phyloP scores from a whole-genome alignment of 2,113 vertebrate species.

The Brachionichthys hirsutus region DNA sequence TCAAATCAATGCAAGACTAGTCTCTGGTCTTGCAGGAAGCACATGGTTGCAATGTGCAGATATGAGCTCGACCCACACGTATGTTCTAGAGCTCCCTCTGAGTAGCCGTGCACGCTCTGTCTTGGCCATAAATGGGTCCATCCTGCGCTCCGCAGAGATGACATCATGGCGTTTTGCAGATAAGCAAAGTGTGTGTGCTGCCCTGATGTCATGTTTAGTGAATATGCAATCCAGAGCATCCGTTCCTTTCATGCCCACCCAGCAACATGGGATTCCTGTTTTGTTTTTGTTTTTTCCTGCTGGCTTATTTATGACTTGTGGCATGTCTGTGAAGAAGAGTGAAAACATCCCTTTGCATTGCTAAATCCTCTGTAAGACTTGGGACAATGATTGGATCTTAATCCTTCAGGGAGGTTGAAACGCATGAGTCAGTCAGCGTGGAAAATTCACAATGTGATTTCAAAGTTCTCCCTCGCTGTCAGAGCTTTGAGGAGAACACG shows the following conservation, averaged over 20 bases:
- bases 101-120: constrained; percentile 32
- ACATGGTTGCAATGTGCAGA: constrained; percentile 26
- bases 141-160: constrained; percentile 55
- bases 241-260: constrained; percentile 63
- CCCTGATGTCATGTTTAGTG: constrained; percentile 61
- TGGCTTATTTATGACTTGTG: constrained; percentile 71
- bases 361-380: constrained; percentile 57
- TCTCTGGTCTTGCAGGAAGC: constrained; percentile 14
- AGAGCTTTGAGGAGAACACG: constrained; percentile 64
- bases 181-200: constrained; percentile 66
- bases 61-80: constrained; percentile 27
- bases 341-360: constrained; percentile 58
- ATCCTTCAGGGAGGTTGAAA: constrained; percentile 67
- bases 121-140: constrained; percentile 57
- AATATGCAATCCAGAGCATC: constrained; percentile 60
- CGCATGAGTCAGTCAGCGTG: constrained; percentile 74
- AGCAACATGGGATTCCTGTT: constrained; percentile 72
- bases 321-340: constrained; percentile 64
- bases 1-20: constrained; percentile 3
- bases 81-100: constrained; percentile 32
- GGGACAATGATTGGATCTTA: constrained; percentile 58
- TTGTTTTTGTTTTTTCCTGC: constrained; percentile 63
- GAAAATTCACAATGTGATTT: constrained; percentile 74
- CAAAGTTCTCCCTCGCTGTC: constrained; percentile 56
- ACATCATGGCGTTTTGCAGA: constrained; percentile 70